Conservation (phyloP, 2,797 vertebrate species). For the Spinus olivaceus region DNA sequence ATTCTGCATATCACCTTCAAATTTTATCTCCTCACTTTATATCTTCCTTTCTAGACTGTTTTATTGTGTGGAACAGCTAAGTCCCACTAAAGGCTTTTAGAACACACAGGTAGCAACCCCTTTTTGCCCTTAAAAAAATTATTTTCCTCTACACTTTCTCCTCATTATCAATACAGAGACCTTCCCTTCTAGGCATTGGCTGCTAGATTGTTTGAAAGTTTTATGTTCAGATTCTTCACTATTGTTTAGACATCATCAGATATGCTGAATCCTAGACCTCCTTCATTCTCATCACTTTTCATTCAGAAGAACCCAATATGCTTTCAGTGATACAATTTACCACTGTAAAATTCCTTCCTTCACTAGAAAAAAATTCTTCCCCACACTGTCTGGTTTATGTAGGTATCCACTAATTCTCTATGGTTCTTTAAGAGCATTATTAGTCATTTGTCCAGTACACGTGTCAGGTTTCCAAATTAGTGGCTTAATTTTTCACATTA, state of each 20-base stretch:
- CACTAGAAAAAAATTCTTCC: not conserved
- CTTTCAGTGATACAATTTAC: not conserved
- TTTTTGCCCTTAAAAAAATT: not conserved
- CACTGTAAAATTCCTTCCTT: not conserved
- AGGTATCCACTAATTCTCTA: not conserved
- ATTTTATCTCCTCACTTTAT: not conserved
- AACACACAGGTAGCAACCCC: fast-evolving
- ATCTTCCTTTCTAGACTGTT: not conserved
- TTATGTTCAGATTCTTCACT: not conserved
- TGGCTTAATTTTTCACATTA: not conserved
- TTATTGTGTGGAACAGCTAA: not conserved
- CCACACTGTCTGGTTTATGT: not conserved
- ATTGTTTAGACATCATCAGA: not conserved
- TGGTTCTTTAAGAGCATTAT: not conserved
- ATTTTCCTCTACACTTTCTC: not conserved
- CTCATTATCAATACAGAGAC: not conserved
- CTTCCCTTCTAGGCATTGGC: not conserved
- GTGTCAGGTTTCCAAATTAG: not conserved
- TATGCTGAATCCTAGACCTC: not conserved
- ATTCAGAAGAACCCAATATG: not conserved
- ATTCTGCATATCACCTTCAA: not conserved
- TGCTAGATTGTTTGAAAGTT: not conserved
- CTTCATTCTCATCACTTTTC: not conserved
- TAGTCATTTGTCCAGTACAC: not conserved
- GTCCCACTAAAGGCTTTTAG: not conserved